Conservation (phyloP, 2,888 invertebrate genomes). For the Furcula furcula region DNA sequence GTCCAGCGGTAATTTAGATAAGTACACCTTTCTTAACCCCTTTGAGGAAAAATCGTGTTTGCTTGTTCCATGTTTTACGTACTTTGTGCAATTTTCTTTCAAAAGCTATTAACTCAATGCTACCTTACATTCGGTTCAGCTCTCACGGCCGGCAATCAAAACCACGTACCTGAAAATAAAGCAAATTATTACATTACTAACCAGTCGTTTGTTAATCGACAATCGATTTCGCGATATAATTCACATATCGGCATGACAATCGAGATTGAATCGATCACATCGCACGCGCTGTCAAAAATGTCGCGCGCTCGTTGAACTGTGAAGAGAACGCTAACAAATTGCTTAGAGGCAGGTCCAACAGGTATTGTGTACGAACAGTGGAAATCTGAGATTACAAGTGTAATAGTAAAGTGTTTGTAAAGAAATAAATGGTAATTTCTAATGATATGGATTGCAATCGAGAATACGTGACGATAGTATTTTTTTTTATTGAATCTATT, state of each 20-base stretch:
- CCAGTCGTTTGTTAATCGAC: conserved; percentile 11
- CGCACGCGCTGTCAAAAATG: conserved; percentile 1
- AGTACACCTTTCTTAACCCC: too few species aligned
- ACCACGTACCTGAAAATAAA: conserved; percentile 27
- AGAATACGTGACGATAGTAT: too few species aligned
- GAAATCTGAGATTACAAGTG: background rate
- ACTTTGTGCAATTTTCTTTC: too few species aligned
- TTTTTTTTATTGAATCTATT: too few species aligned
- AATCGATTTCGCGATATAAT: conserved; percentile 21
- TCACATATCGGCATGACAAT: conserved; percentile 14
- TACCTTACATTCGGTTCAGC: conserved; percentile 3
- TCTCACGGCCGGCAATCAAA: conserved; percentile 8
- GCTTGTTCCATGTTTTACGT: too few species aligned
- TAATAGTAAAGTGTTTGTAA: background rate
- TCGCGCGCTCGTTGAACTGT: conserved; percentile 1
- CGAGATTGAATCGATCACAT: conserved; percentile 2
- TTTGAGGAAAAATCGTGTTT: too few species aligned
- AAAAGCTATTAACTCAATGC: too few species aligned
- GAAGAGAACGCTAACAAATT: background rate
- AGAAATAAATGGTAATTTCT: background rate
- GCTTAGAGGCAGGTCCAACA: background rate
- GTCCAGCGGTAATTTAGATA: too few species aligned
- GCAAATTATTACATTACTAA: conserved; percentile 15
- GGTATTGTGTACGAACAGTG: background rate
- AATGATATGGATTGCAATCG: too few species aligned